A percentile compares a stretch with the other conserved stretches of the same genome.
These are phyloP conservation scores for Chaenocephalus aceratus DNA, from an alignment of 2,113 vertebrate species.

Conservation along the genomic window DNA sequence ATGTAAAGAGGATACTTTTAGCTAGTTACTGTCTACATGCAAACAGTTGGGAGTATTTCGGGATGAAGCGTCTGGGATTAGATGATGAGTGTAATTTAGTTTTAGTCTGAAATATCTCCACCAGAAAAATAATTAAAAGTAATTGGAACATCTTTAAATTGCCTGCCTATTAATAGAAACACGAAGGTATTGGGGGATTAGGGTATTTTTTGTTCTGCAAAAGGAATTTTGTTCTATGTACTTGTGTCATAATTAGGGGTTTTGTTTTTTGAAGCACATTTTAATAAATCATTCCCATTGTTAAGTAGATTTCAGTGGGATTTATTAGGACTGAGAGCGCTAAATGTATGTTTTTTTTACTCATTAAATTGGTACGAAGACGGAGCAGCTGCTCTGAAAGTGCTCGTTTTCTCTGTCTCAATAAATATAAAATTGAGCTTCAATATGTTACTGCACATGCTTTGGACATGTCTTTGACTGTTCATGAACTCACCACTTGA, in stretches of 20 bases:
- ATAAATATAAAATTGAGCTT: neutral
- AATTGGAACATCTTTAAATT: conserved; percentile 49
- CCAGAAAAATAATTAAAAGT: conserved; percentile 39
- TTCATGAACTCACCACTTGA: conserved; percentile 87
- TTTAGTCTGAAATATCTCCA: conserved; percentile 6
- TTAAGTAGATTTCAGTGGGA: neutral
- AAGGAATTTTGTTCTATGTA: conserved; percentile 9
- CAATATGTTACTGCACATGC: neutral
- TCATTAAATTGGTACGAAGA: neutral
- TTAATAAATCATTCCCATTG: neutral
- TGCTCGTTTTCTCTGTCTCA: neutral
- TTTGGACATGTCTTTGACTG: conserved; percentile 15
- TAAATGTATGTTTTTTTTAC: neutral
- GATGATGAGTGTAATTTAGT: conserved; percentile 11
- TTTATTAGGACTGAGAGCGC: neutral
- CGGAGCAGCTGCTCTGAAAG: neutral
- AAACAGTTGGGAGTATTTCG: conserved; percentile 17
- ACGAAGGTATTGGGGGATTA: neutral
- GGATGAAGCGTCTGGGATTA: neutral
- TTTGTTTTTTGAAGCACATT: neutral
- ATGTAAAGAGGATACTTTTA: conserved; percentile 1
- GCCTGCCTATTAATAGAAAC: conserved; percentile 43
- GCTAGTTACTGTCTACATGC: conserved; percentile 1
- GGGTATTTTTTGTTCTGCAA: conserved; percentile 15
- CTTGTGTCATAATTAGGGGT: neutral